These are phyloP conservation scores for Eupithecia centaureata DNA, from an alignment of 2,888 invertebrate genomes.

Conservation along the genomic window DNA sequence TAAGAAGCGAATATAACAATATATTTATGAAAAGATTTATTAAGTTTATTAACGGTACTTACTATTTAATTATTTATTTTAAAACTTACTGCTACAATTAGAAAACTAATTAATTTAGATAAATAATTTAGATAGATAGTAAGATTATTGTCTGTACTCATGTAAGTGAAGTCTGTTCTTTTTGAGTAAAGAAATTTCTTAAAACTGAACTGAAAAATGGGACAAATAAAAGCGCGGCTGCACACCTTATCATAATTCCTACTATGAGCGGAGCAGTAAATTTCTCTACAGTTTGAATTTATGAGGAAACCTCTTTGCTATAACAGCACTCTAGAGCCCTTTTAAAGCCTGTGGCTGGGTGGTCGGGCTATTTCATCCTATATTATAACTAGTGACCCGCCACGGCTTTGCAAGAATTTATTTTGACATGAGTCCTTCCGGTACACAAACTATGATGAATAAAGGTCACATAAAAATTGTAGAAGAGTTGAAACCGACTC, in stretches of 20 bases:
- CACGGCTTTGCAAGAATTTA: constrained; percentile 1
- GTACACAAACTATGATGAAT: neutral
- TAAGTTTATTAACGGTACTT: too few relatives aligned
- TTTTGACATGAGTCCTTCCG: neutral
- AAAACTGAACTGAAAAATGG: too few relatives aligned
- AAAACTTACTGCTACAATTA: too few relatives aligned
- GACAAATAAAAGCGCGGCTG: neutral
- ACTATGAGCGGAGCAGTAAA: constrained; percentile 2
- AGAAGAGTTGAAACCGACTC: neutral
- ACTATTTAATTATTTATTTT: too few relatives aligned
- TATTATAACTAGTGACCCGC: neutral
- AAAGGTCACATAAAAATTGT: neutral
- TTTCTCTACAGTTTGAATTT: constrained; percentile 6
- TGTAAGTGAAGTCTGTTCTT: too few relatives aligned
- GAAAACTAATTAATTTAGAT: too few relatives aligned
- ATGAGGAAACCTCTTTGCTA: constrained; percentile 1
- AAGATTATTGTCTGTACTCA: too few relatives aligned
- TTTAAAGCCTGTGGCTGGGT: constrained; percentile 3
- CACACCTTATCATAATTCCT: neutral
- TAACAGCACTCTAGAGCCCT: constrained; percentile 7
- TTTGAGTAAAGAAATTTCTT: too few relatives aligned
- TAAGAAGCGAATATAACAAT: too few relatives aligned
- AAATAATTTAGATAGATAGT: too few relatives aligned
- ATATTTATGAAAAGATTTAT: too few relatives aligned
- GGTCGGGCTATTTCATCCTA: neutral